Percentiles rank a stretch among this genome's conserved stretches.
Conservation (phyloP, 1,140 invertebrate species). For the Gryon sp. region DNA sequence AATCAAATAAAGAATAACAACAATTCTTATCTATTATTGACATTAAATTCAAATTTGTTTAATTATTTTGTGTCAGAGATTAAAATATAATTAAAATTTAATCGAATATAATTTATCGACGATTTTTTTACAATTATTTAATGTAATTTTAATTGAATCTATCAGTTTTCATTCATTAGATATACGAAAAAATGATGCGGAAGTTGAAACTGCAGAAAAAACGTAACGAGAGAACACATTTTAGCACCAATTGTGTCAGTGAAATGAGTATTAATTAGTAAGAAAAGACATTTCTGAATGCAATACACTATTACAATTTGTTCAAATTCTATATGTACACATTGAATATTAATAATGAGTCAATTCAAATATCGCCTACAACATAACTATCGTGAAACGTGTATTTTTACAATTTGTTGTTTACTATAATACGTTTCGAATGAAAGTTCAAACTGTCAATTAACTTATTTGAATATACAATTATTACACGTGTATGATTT, state of each 20-base stretch:
- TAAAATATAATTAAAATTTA: too few relatives aligned
- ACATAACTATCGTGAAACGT: slow-evolving; percentile 16
- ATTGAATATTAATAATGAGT: slow-evolving; percentile 26
- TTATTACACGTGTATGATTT: too few relatives aligned
- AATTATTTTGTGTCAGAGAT: too few relatives aligned
- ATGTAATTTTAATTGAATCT: too few relatives aligned
- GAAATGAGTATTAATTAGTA: slow-evolving; percentile 29
- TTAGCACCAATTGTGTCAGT: slow-evolving; percentile 15
- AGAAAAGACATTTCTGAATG: slow-evolving; percentile 11
- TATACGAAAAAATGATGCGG: not conserved
- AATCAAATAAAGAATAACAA: too few relatives aligned
- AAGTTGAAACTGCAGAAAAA: slow-evolving; percentile 1
- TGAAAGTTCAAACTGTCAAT: too few relatives aligned
- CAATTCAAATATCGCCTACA: slow-evolving; percentile 28
- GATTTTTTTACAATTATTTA: too few relatives aligned
- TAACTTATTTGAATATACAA: too few relatives aligned
- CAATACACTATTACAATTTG: slow-evolving; percentile 14
- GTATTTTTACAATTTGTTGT: slow-evolving; percentile 26
- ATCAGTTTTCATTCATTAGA: not conserved
- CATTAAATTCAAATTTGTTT: too few relatives aligned
- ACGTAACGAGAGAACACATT: not conserved
- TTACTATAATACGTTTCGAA: not conserved
- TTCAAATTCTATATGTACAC: slow-evolving; percentile 28
- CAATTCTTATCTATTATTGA: too few relatives aligned
- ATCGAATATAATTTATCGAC: too few relatives aligned